These are phyloP conservation scores for Stercorarius parasiticus DNA, from an alignment of 2,113 vertebrate species.

Conservation along the genomic window DNA sequence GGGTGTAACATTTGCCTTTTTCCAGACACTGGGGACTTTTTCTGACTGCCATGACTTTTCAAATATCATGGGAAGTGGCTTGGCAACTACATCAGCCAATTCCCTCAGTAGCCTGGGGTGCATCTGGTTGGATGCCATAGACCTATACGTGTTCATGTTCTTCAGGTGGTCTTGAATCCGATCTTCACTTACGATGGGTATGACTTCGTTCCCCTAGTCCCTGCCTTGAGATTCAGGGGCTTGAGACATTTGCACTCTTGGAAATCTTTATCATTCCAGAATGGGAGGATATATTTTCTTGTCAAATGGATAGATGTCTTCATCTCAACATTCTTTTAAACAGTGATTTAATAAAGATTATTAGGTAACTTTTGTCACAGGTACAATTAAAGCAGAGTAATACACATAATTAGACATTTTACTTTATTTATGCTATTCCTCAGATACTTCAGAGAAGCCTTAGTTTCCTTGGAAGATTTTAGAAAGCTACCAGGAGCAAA, in stretches of 20 bases:
- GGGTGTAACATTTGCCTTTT: background rate
- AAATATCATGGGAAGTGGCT: background rate
- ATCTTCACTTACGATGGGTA: background rate
- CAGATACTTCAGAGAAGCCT: background rate
- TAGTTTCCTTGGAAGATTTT: background rate
- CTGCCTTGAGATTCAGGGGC: background rate
- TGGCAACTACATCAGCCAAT: background rate
- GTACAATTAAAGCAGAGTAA: background rate
- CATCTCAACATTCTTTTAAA: background rate
- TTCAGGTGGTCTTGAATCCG: background rate
- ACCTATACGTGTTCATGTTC: background rate
- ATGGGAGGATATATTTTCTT: background rate
- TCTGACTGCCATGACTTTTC: background rate
- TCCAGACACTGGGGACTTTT: background rate
- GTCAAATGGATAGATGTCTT: background rate
- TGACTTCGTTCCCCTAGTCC: background rate
- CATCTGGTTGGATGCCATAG: background rate
- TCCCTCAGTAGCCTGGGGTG: background rate
- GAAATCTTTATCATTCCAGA: background rate
- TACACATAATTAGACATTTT: background rate
- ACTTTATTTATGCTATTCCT: background rate
- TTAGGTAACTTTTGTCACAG: background rate
- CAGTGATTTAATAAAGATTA: background rate
- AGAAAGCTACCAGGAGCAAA: background rate
- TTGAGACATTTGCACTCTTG: background rate